Evolutionary conservation across 2,888 invertebrate species (phyloP).

Genomic region (Melinopterus prodromus): DNA sequence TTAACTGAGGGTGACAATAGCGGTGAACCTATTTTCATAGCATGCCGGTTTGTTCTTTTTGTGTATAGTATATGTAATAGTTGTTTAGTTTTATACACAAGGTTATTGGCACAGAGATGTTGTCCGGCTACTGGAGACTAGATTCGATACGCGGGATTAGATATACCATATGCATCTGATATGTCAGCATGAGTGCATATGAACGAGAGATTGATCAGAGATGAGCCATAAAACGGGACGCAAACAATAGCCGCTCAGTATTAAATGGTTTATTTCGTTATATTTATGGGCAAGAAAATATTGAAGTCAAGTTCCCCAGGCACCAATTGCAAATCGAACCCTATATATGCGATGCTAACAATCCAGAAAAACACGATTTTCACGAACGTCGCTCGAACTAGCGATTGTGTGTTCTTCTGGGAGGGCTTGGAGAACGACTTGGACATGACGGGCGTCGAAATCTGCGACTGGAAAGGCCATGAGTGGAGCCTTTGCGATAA

Average conservation of each 20-base stretch:
- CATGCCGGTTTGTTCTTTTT: neutral
- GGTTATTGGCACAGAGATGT: no score
- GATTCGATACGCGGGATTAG: no score
- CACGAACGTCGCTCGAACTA: constrained; percentile 96
- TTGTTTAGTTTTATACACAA: no score
- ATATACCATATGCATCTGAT: no score
- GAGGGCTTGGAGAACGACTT: constrained; percentile 92
- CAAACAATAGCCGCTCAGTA: no score
- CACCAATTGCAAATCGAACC: constrained; percentile 91
- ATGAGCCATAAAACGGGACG: no score
- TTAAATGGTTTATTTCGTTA: no score
- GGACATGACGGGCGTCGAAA: constrained; percentile 64
- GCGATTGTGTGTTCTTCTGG: constrained; percentile 98
- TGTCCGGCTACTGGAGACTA: no score
- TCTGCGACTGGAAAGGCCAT: constrained; percentile 87
- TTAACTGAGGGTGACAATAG: neutral
- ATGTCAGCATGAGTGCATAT: no score
- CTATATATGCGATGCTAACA: constrained; percentile 96
- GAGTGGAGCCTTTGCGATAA: constrained; percentile 73
- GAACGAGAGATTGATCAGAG: no score
- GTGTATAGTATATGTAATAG: neutral
- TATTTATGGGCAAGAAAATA: no score
- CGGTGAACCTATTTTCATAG: neutral
- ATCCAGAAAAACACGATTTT: constrained; percentile 93
- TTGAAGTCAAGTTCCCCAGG: no score